A percentile compares a stretch with the other conserved stretches of the same genome.
These are phyloP conservation scores for Nansenia antarctica DNA, from an alignment of 2,113 vertebrate species.

Conservation along the genomic window DNA sequence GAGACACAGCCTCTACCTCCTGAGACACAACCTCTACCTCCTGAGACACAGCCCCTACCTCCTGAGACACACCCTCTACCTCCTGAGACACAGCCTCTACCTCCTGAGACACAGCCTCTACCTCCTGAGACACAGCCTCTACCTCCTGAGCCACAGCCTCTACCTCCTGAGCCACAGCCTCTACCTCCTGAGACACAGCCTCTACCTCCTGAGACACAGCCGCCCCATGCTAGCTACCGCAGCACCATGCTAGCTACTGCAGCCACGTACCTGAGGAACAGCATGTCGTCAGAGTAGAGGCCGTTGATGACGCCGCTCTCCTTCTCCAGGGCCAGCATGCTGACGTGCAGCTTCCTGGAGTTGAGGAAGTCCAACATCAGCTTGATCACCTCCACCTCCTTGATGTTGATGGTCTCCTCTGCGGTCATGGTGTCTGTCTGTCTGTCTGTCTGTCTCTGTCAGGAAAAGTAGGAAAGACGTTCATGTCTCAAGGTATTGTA, in stretches of 20 bases:
- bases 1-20: too few species aligned
- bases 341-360: conserved; percentile 95
- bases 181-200: too few species aligned
- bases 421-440: conserved; percentile 84
- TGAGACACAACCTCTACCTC: too few species aligned
- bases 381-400: conserved; percentile 97
- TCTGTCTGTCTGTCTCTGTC: neutral
- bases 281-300: conserved; percentile 98
- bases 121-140: too few species aligned
- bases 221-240: neutral
- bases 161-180: too few species aligned
- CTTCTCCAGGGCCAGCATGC: conserved; percentile 96
- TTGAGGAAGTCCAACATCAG: conserved; percentile 95
- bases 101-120: too few species aligned
- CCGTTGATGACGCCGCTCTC: conserved; percentile 98
- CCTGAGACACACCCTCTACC: too few species aligned
- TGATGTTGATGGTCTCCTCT: conserved; percentile 95
- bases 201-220: neutral
- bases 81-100: too few species aligned
- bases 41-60: too few species aligned
- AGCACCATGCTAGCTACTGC: neutral
- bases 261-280: conserved; percentile 97
- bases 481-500: too few species aligned
- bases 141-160: too few species aligned
- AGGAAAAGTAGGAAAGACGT: neutral